Conservation (phyloP, 2,797 vertebrate species). For the Morus bassanus region DNA sequence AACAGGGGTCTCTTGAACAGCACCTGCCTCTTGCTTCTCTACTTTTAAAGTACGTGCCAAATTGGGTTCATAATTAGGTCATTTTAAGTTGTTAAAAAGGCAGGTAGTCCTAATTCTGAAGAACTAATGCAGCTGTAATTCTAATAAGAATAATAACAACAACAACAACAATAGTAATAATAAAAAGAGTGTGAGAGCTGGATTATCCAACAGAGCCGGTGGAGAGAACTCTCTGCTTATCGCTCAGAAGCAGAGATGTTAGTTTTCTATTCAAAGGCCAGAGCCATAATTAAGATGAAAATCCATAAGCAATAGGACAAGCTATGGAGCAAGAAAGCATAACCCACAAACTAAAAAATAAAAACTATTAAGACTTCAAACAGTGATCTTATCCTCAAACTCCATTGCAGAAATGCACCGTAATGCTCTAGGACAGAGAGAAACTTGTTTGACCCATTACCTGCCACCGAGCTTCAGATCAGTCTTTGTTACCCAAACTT, state of each 20-base stretch:
- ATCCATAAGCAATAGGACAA: neutral
- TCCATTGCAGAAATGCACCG: neutral
- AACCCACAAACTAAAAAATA: neutral
- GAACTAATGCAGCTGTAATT: neutral
- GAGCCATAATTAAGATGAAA: neutral
- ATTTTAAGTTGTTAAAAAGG: neutral
- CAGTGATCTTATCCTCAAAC: neutral
- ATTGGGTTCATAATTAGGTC: neutral
- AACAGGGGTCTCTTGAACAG: fast-evolving
- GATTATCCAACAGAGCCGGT: neutral
- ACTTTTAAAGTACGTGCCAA: neutral
- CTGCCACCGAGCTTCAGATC: neutral
- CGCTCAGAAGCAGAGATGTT: neutral
- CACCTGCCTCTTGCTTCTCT: neutral
- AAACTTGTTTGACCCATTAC: neutral
- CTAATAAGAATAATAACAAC: neutral
- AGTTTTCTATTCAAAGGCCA: neutral
- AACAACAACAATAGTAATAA: neutral
- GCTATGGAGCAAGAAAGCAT: neutral
- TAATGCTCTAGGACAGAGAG: neutral
- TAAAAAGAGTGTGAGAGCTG: neutral
- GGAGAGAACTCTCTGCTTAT: neutral
- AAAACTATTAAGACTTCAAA: neutral
- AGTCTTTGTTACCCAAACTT: neutral
- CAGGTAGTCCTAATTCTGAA: neutral